Conservation (phyloP, 53 echinoderm and acorn worm genomes). For the Paelopatides confundens region DNA sequence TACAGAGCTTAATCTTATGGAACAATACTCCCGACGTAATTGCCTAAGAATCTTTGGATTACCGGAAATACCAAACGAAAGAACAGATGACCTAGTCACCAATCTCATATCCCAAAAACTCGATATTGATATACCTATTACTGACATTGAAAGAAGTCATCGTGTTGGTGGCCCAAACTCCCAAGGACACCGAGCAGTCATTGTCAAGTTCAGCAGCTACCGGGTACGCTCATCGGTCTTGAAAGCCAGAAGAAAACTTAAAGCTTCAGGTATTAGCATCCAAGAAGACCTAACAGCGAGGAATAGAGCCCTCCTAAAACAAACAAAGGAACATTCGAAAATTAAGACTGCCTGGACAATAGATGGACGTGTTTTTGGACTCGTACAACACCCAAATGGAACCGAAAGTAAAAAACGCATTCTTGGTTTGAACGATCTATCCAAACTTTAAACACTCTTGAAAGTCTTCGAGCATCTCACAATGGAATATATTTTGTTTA, state of each 20-base stretch:
- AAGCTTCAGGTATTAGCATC: not conserved
- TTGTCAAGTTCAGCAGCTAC: conserved; percentile 27
- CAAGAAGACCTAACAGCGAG: conserved; percentile 22
- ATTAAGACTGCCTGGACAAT: not conserved
- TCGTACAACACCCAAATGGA: not conserved
- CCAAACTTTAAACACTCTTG: too few species aligned
- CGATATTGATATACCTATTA: not conserved
- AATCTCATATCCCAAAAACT: not conserved
- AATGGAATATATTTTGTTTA: too few species aligned
- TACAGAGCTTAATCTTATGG: not conserved
- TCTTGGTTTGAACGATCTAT: not conserved
- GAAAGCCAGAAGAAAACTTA: conserved; percentile 8
- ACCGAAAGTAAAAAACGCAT: not conserved
- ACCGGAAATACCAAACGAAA: not conserved
- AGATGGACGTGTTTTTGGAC: not conserved
- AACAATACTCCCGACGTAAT: not conserved
- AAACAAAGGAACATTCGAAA: not conserved
- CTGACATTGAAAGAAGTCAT: conserved; percentile 10
- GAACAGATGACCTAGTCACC: not conserved
- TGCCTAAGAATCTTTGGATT: not conserved
- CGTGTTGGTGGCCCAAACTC: not conserved
- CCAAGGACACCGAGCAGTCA: not conserved
- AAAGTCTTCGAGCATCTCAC: too few species aligned
- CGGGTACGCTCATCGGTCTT: not conserved
- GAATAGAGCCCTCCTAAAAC: not conserved